Evolutionary conservation across 2,888 invertebrate species (phyloP), one percentile per base, ranked within the genome.

Genomic region (Zygaena filipendulae): DNA sequence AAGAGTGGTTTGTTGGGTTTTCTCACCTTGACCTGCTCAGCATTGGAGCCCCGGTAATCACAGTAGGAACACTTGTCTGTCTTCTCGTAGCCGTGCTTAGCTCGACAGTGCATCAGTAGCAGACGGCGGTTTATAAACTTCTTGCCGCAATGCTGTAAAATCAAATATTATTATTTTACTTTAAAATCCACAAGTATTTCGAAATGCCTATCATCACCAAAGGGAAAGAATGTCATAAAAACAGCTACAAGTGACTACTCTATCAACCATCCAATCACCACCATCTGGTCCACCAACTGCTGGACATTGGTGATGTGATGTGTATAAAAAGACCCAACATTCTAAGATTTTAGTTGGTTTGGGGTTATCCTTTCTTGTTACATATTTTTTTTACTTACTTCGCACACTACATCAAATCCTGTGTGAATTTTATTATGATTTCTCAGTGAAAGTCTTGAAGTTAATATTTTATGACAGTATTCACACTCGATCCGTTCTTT

Each of bases 391-490:
- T 14, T 8, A 30, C 42, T 39, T 33, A 58, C 62, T 52, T 62
- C 61, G 34, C 62, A 62, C 3, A 62, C 59, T 3, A 75, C 61
- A 47, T 75, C 71, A 39, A 75, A 74, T 0, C 75, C 75, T 0
- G 71, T 72, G 30, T 77, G 75, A 31, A 75, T 77, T 31, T 77
- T 77, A 27, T 70, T 63, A 59, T 77, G 77, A 35, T 74, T 75
- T 4, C 72, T 39, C 21, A 75, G 34, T 0, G 75, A 75, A 23
- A 70, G 32, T 30, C 64, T 70, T 0, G 74, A 75, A 0, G 72
- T 68, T 16, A 75, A 41, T 14, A 70, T 52, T 28, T 77, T 77
- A 36, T 74, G 66, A 27, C 75, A 77, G 32, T 63, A 56, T 46
- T 74, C 71, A 46, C 75, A 77, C 32, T 74, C 61, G 7, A 74